A percentile compares a stretch with the other conserved stretches of the same genome.
Conservation (phyloP, 2,797 vertebrate genomes). For the Cynodonichthys magdalenae region DNA sequence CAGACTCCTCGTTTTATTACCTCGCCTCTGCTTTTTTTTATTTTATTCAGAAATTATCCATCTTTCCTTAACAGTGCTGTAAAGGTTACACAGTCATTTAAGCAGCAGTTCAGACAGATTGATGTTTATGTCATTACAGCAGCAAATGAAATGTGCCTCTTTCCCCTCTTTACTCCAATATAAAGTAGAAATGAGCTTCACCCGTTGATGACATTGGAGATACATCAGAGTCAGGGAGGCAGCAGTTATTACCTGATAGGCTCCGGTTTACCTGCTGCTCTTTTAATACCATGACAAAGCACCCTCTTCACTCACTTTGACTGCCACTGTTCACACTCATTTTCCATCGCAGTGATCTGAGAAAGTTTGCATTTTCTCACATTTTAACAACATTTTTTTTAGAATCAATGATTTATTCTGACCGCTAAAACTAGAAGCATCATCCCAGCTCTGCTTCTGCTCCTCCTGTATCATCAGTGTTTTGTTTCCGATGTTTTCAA, state of each 20-base stretch:
- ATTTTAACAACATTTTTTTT: neutral
- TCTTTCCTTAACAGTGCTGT: constrained; percentile 80
- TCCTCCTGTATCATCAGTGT: neutral
- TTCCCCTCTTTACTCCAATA: constrained; percentile 49
- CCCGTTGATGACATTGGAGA: constrained; percentile 70
- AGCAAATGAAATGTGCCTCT: constrained; percentile 70
- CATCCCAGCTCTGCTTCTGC: neutral
- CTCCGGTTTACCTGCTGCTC: constrained; percentile 20
- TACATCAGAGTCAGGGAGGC: constrained; percentile 43
- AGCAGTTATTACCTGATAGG: constrained; percentile 19
- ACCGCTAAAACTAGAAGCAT: neutral
- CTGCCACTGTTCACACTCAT: neutral
- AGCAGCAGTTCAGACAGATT: constrained; percentile 83
- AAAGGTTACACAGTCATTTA: constrained; percentile 86
- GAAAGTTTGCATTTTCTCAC: neutral
- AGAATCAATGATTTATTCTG: constrained; percentile 2
- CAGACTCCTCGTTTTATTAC: constrained; percentile 66
- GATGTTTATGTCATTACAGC: constrained; percentile 83
- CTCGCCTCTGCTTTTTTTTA: constrained; percentile 45
- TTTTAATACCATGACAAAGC: constrained; percentile 8
- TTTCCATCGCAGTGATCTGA: neutral
- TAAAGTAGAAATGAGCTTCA: constrained; percentile 73
- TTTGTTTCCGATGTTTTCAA: neutral
- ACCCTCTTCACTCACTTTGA: constrained; percentile 10
- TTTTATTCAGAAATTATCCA: constrained; percentile 77